phyloP scores from a whole-genome alignment of 2,888 invertebrate genomes.

The Pilophorus perplexus region DNA sequence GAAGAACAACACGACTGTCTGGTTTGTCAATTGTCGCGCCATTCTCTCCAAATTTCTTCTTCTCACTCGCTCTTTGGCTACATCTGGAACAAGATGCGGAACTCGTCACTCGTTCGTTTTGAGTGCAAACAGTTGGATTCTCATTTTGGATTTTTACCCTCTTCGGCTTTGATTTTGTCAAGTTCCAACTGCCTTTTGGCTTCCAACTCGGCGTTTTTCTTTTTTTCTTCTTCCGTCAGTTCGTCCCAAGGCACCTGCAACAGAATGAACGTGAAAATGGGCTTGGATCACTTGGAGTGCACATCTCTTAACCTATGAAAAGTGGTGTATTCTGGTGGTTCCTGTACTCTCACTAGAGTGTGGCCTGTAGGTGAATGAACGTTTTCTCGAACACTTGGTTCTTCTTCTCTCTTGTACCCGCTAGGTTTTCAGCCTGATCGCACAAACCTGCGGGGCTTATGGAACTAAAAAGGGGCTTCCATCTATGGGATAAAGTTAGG shows the following conservation, averaged over 20 bases:
- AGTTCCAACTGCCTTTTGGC: constrained; percentile 56
- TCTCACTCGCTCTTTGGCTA: constrained; percentile 46
- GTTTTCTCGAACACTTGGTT: no score
- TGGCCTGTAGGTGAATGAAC: not conserved
- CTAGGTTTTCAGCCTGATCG: no score
- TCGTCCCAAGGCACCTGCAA: constrained; percentile 51
- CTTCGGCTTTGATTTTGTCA: constrained; percentile 54
- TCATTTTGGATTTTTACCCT: constrained; percentile 40
- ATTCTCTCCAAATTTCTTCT: constrained; percentile 47
- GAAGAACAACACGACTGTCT: constrained; percentile 49
- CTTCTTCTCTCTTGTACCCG: no score
- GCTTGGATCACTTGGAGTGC: no score
- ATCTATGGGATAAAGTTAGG: no score
- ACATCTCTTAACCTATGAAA: no score
- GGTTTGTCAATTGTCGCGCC: constrained; percentile 44
- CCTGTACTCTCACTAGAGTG: no score
- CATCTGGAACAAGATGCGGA: constrained; percentile 44
- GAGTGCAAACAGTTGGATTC: no score
- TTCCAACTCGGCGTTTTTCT: constrained; percentile 52
- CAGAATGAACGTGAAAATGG: no score
- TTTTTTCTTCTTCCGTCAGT: constrained; percentile 52
- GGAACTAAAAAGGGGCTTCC: no score
- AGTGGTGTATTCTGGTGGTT: no score
- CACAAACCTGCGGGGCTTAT: no score
- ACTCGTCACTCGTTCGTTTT: not conserved